Evolutionary conservation across 2,888 invertebrate genomes (phyloP).

Genomic region (Myopa testacea): DNA sequence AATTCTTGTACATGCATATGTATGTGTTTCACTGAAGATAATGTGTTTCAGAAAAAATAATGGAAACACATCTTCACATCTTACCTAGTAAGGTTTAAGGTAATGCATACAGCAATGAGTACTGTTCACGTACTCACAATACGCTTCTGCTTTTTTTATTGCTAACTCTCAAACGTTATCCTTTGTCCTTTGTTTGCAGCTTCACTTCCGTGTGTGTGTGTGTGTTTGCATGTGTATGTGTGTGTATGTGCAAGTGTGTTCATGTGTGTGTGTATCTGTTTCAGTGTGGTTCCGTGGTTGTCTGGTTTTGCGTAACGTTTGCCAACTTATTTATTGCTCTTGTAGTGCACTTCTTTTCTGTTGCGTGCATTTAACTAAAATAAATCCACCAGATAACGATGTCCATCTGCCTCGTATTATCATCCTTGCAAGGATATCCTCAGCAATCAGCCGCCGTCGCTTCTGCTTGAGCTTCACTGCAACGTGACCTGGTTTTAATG

Average conservation of each 20-base stretch:
- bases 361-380: neutral
- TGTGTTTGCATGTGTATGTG: too few relatives aligned
- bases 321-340: constrained; percentile 7
- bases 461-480: neutral
- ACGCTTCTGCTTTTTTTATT: neutral
- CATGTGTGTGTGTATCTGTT: neutral
- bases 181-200: constrained; percentile 11
- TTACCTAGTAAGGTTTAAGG: neutral
- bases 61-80: too few relatives aligned
- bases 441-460: neutral
- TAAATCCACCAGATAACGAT: neutral
- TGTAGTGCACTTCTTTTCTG: neutral
- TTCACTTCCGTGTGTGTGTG: neutral
- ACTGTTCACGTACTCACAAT: too few relatives aligned
- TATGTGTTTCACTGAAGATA: too few relatives aligned
- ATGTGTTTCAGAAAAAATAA: too few relatives aligned
- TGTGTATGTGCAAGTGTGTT: too few relatives aligned
- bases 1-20: too few relatives aligned
- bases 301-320: neutral
- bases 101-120: too few relatives aligned
- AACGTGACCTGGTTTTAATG: neutral
- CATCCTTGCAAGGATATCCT: neutral
- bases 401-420: neutral
- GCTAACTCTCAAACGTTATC: neutral
- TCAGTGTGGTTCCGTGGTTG: neutral